Evolutionary conservation across 2,113 vertebrate genomes (phyloP).

Genomic region (Elgaria multicarinata): DNA sequence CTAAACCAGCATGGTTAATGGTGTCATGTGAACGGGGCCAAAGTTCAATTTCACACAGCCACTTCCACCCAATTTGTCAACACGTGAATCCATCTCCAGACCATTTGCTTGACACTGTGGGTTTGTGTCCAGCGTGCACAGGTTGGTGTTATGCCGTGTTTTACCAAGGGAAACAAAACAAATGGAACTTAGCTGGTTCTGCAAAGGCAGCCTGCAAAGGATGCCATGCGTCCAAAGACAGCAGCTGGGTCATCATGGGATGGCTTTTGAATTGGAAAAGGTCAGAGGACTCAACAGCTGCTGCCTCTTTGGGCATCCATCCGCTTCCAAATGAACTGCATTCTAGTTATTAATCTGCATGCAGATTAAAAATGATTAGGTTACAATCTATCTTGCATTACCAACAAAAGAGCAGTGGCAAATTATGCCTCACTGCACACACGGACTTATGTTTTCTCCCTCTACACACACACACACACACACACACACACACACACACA

Average conservation of each 20-base stretch:
- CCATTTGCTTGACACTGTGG: neutral
- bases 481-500: neutral
- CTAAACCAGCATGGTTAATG: too few species aligned
- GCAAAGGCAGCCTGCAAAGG: neutral
- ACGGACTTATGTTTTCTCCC: neutral
- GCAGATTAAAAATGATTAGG: constrained; percentile 15
- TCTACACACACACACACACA: neutral
- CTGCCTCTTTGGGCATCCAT: neutral
- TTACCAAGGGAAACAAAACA: too few species aligned
- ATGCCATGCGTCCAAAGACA: neutral
- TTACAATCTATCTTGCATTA: neutral
- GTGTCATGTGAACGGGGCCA: too few species aligned
- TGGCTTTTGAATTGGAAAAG: constrained; percentile 9
- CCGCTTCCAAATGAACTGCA: neutral
- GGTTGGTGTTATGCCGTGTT: too few species aligned
- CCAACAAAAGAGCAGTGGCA: neutral
- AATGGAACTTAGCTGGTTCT: neutral
- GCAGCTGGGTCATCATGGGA: constrained; percentile 15
- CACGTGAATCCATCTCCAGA: neutral
- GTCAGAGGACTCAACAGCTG: constrained; percentile 17
- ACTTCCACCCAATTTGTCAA: too few species aligned
- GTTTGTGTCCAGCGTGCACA: neutral
- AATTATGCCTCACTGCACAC: neutral
- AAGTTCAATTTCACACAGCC: neutral
- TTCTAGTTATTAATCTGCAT: constrained; percentile 25